A percentile compares a stretch with the other conserved stretches of the same genome.
These are phyloP conservation scores for Pyrgilauda ruficollis DNA, from an alignment of 2,113 vertebrate genomes.

Conservation along the genomic window DNA sequence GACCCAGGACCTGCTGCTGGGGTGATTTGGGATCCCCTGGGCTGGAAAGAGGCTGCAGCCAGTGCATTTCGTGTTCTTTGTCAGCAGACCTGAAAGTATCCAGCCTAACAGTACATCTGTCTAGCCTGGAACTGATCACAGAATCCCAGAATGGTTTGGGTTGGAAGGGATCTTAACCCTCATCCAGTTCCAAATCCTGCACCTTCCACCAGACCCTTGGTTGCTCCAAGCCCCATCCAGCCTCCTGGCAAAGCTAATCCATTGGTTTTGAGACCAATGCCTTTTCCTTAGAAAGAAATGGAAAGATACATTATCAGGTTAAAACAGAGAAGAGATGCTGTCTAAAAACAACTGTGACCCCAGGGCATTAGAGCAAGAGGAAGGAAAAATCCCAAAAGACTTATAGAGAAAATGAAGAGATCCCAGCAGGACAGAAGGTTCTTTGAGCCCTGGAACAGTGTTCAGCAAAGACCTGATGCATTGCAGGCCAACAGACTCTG, in stretches of 20 bases:
- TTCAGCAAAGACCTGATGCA: neutral
- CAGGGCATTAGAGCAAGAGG: neutral
- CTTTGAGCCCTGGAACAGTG: neutral
- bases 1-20: neutral
- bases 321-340: neutral
- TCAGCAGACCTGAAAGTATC: neutral
- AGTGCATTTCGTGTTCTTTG: neutral
- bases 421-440: neutral
- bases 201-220: neutral
- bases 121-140: neutral
- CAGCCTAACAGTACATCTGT: neutral
- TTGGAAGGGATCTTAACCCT: neutral
- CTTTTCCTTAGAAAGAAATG: neutral
- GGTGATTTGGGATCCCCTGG: neutral
- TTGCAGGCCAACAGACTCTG: neutral
- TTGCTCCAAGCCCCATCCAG: neutral
- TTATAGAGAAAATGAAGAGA: neutral
- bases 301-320: neutral
- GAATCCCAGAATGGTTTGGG: neutral
- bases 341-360: neutral
- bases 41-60: neutral
- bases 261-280: neutral
- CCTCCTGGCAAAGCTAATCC: neutral
- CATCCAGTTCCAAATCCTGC: neutral
- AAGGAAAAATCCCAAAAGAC: neutral